phyloP scores from a whole-genome alignment of 2,113 vertebrate species.

The Nesogale talazaci region DNA sequence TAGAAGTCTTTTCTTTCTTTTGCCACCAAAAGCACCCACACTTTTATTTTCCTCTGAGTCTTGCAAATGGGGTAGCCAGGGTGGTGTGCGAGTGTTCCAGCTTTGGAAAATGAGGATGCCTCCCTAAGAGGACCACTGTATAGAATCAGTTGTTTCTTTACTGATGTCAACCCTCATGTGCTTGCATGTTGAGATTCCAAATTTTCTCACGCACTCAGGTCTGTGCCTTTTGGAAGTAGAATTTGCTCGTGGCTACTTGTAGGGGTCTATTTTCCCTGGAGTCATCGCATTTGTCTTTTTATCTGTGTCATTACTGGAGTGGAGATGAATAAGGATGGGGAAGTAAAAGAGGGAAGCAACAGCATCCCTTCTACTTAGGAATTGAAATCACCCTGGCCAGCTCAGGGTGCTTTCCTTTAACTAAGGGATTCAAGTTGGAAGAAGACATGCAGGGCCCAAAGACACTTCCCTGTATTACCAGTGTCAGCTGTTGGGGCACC shows the following conservation, averaged over 20 bases:
- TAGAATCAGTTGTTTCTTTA: background rate
- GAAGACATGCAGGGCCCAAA: background rate
- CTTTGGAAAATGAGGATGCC: slow-evolving; percentile 4
- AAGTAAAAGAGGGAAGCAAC: background rate
- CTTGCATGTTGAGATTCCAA: background rate
- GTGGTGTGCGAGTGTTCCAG: background rate
- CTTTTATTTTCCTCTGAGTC: background rate
- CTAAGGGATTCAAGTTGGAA: background rate
- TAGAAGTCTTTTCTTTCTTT: background rate
- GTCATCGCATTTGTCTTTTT: background rate
- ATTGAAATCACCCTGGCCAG: background rate
- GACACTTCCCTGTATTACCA: background rate
- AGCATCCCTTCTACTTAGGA: background rate
- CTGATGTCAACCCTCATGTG: background rate
- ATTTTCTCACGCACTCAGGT: background rate
- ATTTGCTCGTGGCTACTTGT: background rate
- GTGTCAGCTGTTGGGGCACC: background rate
- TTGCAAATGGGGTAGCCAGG: background rate
- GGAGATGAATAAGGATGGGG: background rate
- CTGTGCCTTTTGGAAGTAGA: background rate
- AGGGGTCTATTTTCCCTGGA: background rate
- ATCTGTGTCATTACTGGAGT: too few species aligned
- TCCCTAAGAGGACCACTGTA: background rate
- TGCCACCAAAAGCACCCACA: background rate
- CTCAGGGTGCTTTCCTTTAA: background rate